Evolutionary conservation across 2,888 invertebrate species (phyloP), one percentile per base, ranked within the genome.

Genomic region (Brachylomia viminalis): DNA sequence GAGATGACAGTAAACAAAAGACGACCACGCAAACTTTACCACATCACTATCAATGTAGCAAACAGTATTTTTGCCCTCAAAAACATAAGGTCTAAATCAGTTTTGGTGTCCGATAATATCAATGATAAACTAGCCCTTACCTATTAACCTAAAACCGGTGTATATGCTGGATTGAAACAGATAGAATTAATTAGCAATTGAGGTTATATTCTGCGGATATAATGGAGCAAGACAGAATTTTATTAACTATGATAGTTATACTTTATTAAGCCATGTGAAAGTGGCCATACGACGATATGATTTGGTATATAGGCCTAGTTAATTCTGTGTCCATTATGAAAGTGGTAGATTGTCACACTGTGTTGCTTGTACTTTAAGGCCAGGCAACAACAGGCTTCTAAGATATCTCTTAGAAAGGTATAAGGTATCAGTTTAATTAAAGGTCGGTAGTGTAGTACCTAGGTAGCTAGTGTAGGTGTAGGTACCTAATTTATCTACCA

Each of bases 71-170:
- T 54, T 38, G 45, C 38, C 47, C 70, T 15, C 52, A 38, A 79
- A 77, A 65, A 58, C 45, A 45, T 38, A 64, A 80, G 30, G 74
- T 66, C 23, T 61, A 61, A 61, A 80, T 74, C 59, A 80, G 47
- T 66, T 59, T 80, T 59, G 65, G 38, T 59, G 65, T 38, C 59
- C 20, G 74, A 38, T 47, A 59, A 61, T 64, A 66, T 65, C 17
- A 59, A 20, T 38, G 27, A n/a, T n/a, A 66, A 52, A 61, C 15
- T 15, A 45, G 38, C 65, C 38, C 80, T 47, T 78, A 66, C 74
- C 45, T 47, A 66, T 80, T 78, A 61, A 80, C 65, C 81, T 15
- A 45, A 75, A 66, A 80, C 65, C n/a, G 49, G 56, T 38, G 23
- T 65, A 81, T 66, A 75, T 61, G 20, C 13, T 61, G 23, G 30